phyloP scores from a whole-genome alignment of 1,140 invertebrate genomes.

The Tetranychus urticae region DNA sequence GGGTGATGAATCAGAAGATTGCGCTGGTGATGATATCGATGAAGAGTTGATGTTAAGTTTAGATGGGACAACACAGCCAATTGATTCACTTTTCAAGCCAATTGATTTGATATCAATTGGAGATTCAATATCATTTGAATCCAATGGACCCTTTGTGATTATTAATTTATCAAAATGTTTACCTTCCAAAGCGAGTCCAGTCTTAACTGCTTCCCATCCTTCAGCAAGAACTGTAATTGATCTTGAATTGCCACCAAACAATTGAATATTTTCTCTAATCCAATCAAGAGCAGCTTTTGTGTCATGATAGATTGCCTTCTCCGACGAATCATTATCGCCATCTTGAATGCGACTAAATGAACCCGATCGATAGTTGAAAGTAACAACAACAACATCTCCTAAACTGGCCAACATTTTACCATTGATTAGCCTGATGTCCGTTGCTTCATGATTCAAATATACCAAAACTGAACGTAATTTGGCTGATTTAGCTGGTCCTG shows the following conservation, averaged over 20 bases:
- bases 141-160: neutral
- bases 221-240: conserved; percentile 28
- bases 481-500: conserved; percentile 11
- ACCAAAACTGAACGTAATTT: conserved; percentile 23
- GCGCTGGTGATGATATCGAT: no score
- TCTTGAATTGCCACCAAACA: conserved; percentile 13
- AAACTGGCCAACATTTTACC: conserved; percentile 56
- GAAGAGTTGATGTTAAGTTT: no score
- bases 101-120: no score
- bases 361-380: conserved; percentile 40
- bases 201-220: neutral
- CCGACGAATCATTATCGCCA: neutral
- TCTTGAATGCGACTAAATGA: conserved; percentile 58
- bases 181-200: neutral
- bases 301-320: conserved; percentile 5
- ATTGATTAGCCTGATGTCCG: conserved; percentile 18
- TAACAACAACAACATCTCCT: conserved; percentile 30
- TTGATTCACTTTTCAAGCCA: no score
- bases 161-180: neutral
- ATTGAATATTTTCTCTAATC: conserved; percentile 12
- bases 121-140: neutral
- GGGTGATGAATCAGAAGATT: no score
- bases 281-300: conserved; percentile 13
- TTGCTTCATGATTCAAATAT: conserved; percentile 4
- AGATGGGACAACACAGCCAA: no score